Percentiles rank a stretch among this genome's conserved stretches.
phyloP scores from a whole-genome alignment of 1,140 invertebrate genomes.

The Neodiprion lecontei region DNA sequence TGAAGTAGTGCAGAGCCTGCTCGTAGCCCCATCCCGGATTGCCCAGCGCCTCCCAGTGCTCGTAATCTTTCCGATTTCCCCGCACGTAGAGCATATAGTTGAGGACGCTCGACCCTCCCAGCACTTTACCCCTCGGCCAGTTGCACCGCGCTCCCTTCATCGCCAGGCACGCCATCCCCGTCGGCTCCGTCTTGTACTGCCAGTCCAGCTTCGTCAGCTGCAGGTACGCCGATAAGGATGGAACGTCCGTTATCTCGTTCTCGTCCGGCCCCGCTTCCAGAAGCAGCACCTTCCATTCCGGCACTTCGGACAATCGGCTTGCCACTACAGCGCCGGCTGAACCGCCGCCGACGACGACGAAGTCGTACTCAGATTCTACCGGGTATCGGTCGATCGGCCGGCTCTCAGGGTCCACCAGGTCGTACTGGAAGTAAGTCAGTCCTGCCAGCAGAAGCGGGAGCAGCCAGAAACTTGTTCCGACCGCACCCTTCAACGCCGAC shows the following conservation, averaged over 20 bases:
- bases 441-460: conserved; percentile 82
- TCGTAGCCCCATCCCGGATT: conserved; percentile 90
- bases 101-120: conserved; percentile 89
- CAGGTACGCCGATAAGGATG: conserved; percentile 84
- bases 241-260: conserved; percentile 89
- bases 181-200: conserved; percentile 91
- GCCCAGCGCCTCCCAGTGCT: conserved; percentile 87
- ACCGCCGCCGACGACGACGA: conserved; percentile 88
- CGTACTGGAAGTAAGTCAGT: conserved; percentile 82
- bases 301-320: conserved; percentile 83
- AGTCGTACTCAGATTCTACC: conserved; percentile 77
- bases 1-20: conserved; percentile 88
- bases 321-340: conserved; percentile 93
- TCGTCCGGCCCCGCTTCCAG: conserved; percentile 93
- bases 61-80: conserved; percentile 85
- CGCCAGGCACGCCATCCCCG: conserved; percentile 79
- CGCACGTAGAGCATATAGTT: conserved; percentile 97
- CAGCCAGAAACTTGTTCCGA: conserved; percentile 81
- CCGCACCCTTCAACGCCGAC: conserved; percentile 75
- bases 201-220: conserved; percentile 90
- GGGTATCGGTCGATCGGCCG: conserved; percentile 67
- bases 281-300: conserved; percentile 82
- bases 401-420: conserved; percentile 81
- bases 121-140: conserved; percentile 84
- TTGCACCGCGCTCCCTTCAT: conserved; percentile 78